phyloP scores from a whole-genome alignment of 2,113 vertebrate species.

The Myocastor coypus region DNA sequence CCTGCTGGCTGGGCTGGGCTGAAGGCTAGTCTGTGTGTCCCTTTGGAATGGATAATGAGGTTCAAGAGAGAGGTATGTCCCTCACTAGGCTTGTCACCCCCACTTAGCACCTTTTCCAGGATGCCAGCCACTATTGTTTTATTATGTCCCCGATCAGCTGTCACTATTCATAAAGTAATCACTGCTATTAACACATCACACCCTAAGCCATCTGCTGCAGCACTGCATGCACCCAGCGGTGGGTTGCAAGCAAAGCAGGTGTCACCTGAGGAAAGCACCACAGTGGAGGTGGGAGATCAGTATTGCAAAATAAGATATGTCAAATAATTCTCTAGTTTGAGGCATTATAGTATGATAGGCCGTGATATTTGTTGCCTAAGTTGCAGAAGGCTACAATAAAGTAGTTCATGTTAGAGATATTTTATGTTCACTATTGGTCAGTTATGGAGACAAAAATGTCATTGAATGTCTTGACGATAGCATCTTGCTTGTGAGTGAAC shows the following conservation, averaged over 20 bases:
- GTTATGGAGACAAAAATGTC: background rate
- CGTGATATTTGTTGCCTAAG: background rate
- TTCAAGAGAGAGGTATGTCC: slow-evolving; percentile 54
- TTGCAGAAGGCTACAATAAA: background rate
- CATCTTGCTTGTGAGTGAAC: background rate
- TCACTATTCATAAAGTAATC: slow-evolving; percentile 83
- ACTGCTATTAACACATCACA: slow-evolving; percentile 71
- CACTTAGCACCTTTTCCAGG: slow-evolving; percentile 77
- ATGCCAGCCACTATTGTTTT: slow-evolving; percentile 79
- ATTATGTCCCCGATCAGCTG: slow-evolving; percentile 79
- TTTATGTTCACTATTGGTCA: background rate
- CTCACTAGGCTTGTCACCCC: slow-evolving; percentile 59
- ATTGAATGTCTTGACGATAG: background rate
- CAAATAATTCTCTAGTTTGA: background rate
- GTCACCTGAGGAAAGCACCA: slow-evolving; percentile 34
- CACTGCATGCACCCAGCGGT: background rate
- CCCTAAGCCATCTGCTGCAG: slow-evolving; percentile 76
- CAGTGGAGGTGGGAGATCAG: slow-evolving; percentile 40
- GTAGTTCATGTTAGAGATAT: background rate
- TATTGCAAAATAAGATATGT: background rate
- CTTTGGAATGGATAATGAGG: slow-evolving; percentile 75
- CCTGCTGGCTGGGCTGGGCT: background rate
- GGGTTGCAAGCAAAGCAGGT: slow-evolving; percentile 61
- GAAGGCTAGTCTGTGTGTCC: background rate
- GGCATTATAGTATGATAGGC: background rate